Percentiles rank a stretch among this genome's conserved stretches.
Conservation (phyloP, 2,797 vertebrate species). For the Falco novaeseelandiae region DNA sequence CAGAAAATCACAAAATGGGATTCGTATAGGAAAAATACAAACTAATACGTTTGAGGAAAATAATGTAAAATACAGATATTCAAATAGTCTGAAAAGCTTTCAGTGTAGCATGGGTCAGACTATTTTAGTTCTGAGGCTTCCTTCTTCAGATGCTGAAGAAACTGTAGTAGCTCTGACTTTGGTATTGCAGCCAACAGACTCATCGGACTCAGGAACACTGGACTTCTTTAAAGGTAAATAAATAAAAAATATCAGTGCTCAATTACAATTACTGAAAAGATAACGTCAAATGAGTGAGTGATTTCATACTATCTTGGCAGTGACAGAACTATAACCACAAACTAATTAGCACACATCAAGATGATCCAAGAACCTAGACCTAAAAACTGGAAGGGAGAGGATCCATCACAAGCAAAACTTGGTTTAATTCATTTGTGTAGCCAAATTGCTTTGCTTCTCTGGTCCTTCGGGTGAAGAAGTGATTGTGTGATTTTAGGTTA, state of each 20-base stretch:
- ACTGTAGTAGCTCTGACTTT: neutral
- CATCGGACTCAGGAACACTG: neutral
- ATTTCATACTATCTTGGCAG: neutral
- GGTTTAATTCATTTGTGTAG: neutral
- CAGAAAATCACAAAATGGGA: constrained; percentile 52
- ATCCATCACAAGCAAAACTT: neutral
- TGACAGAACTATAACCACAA: neutral
- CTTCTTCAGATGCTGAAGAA: neutral
- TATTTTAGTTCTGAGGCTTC: neutral
- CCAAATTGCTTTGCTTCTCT: neutral
- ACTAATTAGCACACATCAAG: neutral
- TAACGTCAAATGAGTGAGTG: neutral
- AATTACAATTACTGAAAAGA: neutral
- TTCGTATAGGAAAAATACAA: constrained; percentile 51
- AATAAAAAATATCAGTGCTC: neutral
- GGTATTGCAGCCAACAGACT: neutral
- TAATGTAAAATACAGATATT: neutral
- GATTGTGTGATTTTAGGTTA: neutral
- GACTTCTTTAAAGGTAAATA: neutral
- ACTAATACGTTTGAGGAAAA: constrained; percentile 37
- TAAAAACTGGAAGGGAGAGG: neutral
- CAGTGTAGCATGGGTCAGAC: neutral
- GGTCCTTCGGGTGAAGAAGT: neutral
- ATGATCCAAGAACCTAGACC: neutral
- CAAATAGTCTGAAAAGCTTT: neutral